Evolutionary conservation across 2,797 vertebrate genomes (phyloP).

Genomic region (Poecilia picta): DNA sequence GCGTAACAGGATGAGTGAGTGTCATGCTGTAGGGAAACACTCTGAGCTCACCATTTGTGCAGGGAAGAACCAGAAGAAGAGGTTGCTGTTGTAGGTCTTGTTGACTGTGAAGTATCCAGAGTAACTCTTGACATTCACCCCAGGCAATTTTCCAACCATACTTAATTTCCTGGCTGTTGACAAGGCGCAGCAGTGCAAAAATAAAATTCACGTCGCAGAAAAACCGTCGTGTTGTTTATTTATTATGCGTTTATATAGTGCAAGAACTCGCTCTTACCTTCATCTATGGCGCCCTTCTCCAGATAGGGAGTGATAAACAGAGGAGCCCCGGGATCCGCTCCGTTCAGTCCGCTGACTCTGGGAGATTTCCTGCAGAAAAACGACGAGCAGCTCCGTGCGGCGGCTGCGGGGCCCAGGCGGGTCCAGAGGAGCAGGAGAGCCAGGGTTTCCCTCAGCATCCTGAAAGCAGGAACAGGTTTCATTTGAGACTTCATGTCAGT

Average conservation of each 20-base stretch:
- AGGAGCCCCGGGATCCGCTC: slow-evolving; percentile 79
- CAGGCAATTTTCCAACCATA: slow-evolving; percentile 79
- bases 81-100: slow-evolving; percentile 87
- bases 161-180: slow-evolving; percentile 82
- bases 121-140: slow-evolving; percentile 82
- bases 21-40: neutral
- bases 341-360: slow-evolving; percentile 54
- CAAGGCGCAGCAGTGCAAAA: neutral
- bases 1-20: too few relatives aligned
- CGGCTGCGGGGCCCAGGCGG: slow-evolving; percentile 40
- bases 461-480: slow-evolving; percentile 21
- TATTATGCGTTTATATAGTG: too few relatives aligned
- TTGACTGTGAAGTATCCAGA: slow-evolving; percentile 86
- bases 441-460: slow-evolving; percentile 54
- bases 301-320: slow-evolving; percentile 88
- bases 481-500: slow-evolving; percentile 17
- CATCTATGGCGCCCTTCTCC: slow-evolving; percentile 78
- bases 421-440: slow-evolving; percentile 63
- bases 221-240: neutral
- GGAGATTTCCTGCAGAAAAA: slow-evolving; percentile 77
- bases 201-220: neutral
- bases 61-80: slow-evolving; percentile 91
- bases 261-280: slow-evolving; percentile 70
- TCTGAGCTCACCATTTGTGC: slow-evolving; percentile 73
- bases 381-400: slow-evolving; percentile 69